These are phyloP conservation scores for Drosophila tripunctata DNA, from an alignment of 2,888 invertebrate species.

Conservation along the genomic window DNA sequence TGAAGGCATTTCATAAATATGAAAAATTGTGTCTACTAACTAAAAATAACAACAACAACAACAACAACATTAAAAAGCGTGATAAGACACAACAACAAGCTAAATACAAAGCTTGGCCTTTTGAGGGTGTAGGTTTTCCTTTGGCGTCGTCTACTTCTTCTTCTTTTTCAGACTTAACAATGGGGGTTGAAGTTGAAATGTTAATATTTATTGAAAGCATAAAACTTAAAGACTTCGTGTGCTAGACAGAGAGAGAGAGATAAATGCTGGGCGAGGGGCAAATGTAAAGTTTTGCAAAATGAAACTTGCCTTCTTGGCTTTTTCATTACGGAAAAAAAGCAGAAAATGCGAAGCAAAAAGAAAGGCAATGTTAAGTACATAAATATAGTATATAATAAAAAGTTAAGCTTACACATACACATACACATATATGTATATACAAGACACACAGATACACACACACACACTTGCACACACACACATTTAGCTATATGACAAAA, in stretches of 20 bases:
- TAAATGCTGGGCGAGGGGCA: not conserved
- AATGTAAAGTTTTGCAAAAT: constrained; percentile 8
- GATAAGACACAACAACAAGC: constrained; percentile 26
- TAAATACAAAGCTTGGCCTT: constrained; percentile 3
- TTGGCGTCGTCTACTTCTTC: not conserved
- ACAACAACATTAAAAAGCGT: constrained; percentile 36
- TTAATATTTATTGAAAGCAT: constrained; percentile 77
- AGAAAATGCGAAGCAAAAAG: not conserved
- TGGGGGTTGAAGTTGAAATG: constrained; percentile 46
- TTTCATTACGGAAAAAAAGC: constrained; percentile 33
- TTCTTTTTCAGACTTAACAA: not conserved
- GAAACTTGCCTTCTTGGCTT: not conserved
- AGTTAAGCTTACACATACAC: constrained; percentile 53
- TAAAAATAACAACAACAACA: constrained; percentile 56
- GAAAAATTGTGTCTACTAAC: constrained; percentile 71
- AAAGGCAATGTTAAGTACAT: constrained; percentile 38
- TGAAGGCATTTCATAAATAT: constrained; percentile 76
- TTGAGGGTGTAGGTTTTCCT: not conserved
- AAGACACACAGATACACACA: constrained; percentile 5
- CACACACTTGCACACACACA: constrained; percentile 11
- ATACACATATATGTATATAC: too few relatives aligned
- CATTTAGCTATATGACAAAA: constrained; percentile 29
- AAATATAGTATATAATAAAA: constrained; percentile 62
- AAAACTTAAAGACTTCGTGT: constrained; percentile 40
- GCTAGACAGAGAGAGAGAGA: not conserved